Evolutionary conservation across 2,888 invertebrate genomes (phyloP).

Genomic region (Himalopsyche anomala): DNA sequence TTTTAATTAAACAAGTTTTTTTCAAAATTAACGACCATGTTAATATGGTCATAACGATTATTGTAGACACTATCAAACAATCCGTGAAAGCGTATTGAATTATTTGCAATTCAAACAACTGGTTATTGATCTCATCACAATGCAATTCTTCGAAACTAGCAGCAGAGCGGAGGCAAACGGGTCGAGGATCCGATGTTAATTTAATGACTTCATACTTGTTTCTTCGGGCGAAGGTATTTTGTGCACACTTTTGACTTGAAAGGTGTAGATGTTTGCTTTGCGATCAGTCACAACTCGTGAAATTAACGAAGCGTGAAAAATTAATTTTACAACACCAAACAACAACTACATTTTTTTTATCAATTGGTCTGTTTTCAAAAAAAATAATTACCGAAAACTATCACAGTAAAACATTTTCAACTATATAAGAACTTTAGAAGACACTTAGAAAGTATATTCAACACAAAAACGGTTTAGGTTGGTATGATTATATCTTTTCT

Average conservation of each 20-base stretch:
- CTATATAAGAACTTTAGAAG: no score
- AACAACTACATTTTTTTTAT: no score
- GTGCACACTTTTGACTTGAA: constrained; percentile 42
- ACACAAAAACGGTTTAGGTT: no score
- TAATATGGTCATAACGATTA: no score
- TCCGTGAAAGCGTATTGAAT: constrained; percentile 2
- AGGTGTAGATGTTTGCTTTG: constrained; percentile 40
- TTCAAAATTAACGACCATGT: no score
- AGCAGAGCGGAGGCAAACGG: constrained; percentile 13
- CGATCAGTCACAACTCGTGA: neutral
- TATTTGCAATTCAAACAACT: constrained; percentile 31
- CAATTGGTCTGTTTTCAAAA: no score
- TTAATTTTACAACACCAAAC: no score
- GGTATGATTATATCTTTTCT: no score
- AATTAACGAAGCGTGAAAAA: neutral
- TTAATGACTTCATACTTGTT: constrained; percentile 42
- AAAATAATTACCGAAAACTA: no score
- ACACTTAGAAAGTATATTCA: no score
- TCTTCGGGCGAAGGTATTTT: constrained; percentile 28
- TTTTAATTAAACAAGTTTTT: no score
- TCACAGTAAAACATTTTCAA: no score
- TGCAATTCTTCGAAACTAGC: constrained; percentile 29
- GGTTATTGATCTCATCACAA: constrained; percentile 40
- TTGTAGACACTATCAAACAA: neutral
- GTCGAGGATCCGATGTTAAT: constrained; percentile 43